Base-by-base conservation (phyloP, 2,113 vertebrate genomes). In the Oncorhynchus gorbuscha region DNA sequence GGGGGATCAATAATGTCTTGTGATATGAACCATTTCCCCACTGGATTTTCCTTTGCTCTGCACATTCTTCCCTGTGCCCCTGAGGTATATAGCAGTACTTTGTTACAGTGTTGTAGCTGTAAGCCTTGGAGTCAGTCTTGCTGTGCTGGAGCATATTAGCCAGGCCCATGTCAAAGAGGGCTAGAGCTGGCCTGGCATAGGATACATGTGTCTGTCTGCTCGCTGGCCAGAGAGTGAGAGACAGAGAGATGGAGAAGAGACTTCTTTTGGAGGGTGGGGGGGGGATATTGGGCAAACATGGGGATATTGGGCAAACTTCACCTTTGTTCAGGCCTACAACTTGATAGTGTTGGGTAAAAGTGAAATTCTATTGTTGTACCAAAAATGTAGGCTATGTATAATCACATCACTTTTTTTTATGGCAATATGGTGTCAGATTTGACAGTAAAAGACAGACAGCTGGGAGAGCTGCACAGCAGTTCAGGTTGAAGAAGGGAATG, bases 21-120 rank as follows among this genome's bases (percentile, higher is more conserved):
- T 92, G 90, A 94, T 93, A 91, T 93, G 92, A 93, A 91, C 85
- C 92, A 89, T 91, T 91, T 91, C 89, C 88, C 91, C 87, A 81
- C 82, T 88, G 92, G 90, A 85, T 89, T 87, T 82, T 65, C 79
- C 79, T 76, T 80, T 84, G 82, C 88, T 88, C 78, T 77, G 89
- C 82, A 84, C 81, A 83, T 83, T 80, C 84, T 86, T 75, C 81
- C 87, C 79, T 89, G 80, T 83, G 87, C 84, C 90, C 91, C 89
- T 83, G 84, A 93, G 90, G 92, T 93, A 90, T 91, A 91, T 79
- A 84, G 85, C 84, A 2, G 89, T 85, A 84, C 89, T 91, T 88
- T 91, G 89, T 90, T 88, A 81, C 85, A 84, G 82, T 79, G 85
- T 18, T 89, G 82, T 83, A 82, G 84, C 87, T 80, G 73, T 88